phyloP scores from a whole-genome alignment of 2,797 vertebrate species.

The Eulemur albifrons region DNA sequence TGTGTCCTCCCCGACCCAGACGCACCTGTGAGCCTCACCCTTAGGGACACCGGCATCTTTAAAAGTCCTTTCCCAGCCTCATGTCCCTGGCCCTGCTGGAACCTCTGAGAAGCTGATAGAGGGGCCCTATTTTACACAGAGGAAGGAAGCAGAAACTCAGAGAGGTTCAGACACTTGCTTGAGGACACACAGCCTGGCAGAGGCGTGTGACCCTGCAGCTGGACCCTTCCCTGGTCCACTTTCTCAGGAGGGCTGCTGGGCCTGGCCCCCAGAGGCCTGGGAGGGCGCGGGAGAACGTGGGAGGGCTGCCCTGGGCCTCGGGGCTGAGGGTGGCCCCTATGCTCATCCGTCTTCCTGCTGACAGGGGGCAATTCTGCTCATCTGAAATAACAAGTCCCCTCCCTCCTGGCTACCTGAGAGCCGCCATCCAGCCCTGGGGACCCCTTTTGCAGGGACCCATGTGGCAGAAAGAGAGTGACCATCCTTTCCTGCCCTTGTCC shows the following conservation, averaged over 20 bases:
- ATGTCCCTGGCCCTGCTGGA: too few species aligned
- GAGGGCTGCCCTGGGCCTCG: not conserved
- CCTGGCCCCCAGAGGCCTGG: not conserved
- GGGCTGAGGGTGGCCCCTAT: too few species aligned
- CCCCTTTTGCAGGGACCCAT: not conserved
- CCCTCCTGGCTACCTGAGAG: not conserved
- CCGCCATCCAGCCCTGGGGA: not conserved
- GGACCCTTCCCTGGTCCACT: too few species aligned
- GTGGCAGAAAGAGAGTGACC: not conserved
- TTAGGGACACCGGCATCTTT: fast-evolving
- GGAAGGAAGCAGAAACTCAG: not conserved
- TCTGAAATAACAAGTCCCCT: not conserved
- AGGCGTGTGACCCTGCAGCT: not conserved
- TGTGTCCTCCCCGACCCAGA: not conserved
- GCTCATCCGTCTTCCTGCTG: not conserved
- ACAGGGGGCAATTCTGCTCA: not conserved
- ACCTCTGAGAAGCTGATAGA: too few species aligned
- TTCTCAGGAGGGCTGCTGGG: not conserved
- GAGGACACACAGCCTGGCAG: not conserved
- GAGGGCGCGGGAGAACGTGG: too few species aligned
- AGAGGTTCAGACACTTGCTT: not conserved
- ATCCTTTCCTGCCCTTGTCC: fast-evolving
- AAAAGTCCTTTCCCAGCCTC: not conserved
- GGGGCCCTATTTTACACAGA: too few species aligned
- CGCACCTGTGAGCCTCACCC: not conserved